These are phyloP conservation scores for Lasioglossum oenotherae DNA, from an alignment of 2,888 invertebrate genomes.

Conservation along the genomic window DNA sequence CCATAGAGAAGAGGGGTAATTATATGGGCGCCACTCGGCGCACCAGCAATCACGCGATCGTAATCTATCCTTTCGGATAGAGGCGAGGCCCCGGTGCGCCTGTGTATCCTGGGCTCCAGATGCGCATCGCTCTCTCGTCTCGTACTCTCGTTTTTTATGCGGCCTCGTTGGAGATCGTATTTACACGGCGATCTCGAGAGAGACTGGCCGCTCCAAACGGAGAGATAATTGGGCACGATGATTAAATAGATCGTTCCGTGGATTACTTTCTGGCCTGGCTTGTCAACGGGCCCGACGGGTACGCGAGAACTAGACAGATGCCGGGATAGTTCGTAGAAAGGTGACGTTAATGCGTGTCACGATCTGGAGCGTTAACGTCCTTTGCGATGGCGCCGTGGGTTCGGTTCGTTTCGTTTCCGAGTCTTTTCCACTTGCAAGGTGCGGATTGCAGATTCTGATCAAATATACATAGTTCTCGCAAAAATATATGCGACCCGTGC, in stretches of 20 bases:
- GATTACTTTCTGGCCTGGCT: slow-evolving; percentile 27
- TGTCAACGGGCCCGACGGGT: slow-evolving; percentile 26
- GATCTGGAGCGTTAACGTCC: neutral
- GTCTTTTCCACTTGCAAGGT: neutral
- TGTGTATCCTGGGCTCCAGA: slow-evolving; percentile 44
- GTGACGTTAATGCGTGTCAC: slow-evolving; percentile 11
- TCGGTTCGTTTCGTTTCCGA: neutral
- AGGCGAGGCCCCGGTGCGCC: slow-evolving; percentile 42
- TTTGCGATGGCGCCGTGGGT: neutral
- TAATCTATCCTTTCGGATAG: slow-evolving; percentile 66
- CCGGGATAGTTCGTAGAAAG: neutral
- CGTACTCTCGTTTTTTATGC: slow-evolving; percentile 20
- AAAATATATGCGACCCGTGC: too few relatives aligned
- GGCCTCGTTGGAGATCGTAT: slow-evolving; percentile 45
- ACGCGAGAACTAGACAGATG: neutral
- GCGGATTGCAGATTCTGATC: too few relatives aligned
- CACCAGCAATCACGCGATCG: slow-evolving; percentile 70
- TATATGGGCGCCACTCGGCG: slow-evolving; percentile 76
- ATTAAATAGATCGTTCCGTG: slow-evolving; percentile 54
- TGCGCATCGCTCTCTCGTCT: slow-evolving; percentile 46
- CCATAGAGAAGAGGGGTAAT: slow-evolving; percentile 80
- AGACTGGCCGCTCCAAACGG: slow-evolving; percentile 38
- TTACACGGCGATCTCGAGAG: slow-evolving; percentile 50
- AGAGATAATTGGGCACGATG: slow-evolving; percentile 55
- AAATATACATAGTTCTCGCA: too few relatives aligned